Evolutionary conservation across 2,888 invertebrate species (phyloP).

Genomic region (Pycnomerus fuliginosus): DNA sequence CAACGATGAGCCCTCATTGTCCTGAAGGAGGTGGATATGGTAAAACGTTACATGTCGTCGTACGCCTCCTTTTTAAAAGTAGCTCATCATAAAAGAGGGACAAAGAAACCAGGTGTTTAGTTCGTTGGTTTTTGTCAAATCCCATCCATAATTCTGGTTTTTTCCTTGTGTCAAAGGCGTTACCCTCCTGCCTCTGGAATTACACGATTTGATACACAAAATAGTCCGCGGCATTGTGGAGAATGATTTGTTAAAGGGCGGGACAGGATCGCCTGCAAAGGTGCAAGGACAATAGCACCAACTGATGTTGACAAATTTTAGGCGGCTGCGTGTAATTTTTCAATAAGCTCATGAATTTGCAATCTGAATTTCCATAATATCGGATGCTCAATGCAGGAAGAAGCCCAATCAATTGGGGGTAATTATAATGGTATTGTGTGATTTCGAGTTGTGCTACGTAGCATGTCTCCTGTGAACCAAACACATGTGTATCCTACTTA

Average conservation of each 20-base stretch:
- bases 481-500: slow-evolving; percentile 53
- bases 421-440: slow-evolving; percentile 10
- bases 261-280: slow-evolving; percentile 40
- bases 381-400: background rate
- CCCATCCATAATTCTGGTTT: slow-evolving; percentile 36
- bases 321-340: slow-evolving; percentile 45
- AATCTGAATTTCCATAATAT: background rate
- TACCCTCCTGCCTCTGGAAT: slow-evolving; percentile 51
- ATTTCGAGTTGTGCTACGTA: slow-evolving; percentile 39
- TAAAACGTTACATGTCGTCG: slow-evolving; percentile 33
- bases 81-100: background rate
- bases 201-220: slow-evolving; percentile 53
- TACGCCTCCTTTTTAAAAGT: slow-evolving; percentile 17
- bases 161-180: slow-evolving; percentile 43
- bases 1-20: slow-evolving; percentile 27
- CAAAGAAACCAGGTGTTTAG: slow-evolving; percentile 35
- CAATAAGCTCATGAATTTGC: slow-evolving; percentile 41
- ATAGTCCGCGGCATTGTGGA: slow-evolving; percentile 40
- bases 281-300: slow-evolving; percentile 40
- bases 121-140: slow-evolving; percentile 34
- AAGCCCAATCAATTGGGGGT: background rate
- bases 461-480: slow-evolving; percentile 44
- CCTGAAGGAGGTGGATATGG: slow-evolving; percentile 30
- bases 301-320: slow-evolving; percentile 49
- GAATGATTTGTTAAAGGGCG: slow-evolving; percentile 47